These are phyloP conservation scores for Oceanodroma tethys DNA, from an alignment of 2,113 vertebrate genomes.

Conservation along the genomic window DNA sequence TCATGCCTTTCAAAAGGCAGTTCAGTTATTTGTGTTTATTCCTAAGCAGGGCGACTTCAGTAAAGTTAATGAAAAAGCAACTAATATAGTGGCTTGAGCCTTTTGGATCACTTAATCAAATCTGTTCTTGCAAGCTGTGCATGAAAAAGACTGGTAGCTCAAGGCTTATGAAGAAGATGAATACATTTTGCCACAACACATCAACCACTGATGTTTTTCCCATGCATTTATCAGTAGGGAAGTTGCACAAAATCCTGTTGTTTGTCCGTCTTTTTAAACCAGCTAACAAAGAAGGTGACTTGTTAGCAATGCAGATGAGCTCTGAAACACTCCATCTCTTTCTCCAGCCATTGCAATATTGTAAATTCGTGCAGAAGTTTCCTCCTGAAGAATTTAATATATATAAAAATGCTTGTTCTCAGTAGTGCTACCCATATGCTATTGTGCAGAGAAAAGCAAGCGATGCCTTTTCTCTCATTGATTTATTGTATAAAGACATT, in stretches of 20 bases:
- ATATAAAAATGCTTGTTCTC: background rate
- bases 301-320: background rate
- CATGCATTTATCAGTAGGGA: background rate
- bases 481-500: background rate
- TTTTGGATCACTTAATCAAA: background rate
- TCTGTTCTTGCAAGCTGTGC: background rate
- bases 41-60: background rate
- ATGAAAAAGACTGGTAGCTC: background rate
- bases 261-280: background rate
- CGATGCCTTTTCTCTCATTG: background rate
- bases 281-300: background rate
- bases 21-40: background rate
- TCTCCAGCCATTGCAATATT: background rate
- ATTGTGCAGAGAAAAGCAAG: background rate
- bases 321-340: background rate
- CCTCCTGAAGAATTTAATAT: background rate
- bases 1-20: background rate
- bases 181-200: background rate
- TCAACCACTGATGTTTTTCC: background rate
- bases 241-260: background rate
- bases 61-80: background rate
- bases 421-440: background rate
- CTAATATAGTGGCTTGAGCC: background rate
- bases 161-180: background rate
- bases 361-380: background rate